phyloP scores from a whole-genome alignment of 2,888 invertebrate species.

The Tetragonisca angustula region DNA sequence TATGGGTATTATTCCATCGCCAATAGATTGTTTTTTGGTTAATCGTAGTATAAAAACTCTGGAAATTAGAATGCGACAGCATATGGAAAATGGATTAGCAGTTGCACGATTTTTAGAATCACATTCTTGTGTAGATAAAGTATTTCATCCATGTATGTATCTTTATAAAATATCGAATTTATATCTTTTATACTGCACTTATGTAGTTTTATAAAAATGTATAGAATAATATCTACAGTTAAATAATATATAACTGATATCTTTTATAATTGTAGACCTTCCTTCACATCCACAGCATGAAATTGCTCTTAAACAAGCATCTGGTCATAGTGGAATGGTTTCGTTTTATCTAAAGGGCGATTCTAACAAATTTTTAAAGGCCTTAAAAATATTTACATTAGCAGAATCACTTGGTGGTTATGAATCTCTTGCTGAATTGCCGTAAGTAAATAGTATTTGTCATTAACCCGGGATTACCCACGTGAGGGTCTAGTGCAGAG shows the following conservation, averaged over 20 bases:
- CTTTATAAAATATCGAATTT: constrained; percentile 3
- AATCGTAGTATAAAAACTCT: constrained; percentile 97
- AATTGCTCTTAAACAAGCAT: constrained; percentile 91
- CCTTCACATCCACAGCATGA: constrained; percentile 94
- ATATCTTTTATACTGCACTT: constrained; percentile 6
- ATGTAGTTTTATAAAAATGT: not conserved
- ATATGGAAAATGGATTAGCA: constrained; percentile 90
- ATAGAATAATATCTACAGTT: not conserved
- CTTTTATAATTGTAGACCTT: constrained; percentile 85
- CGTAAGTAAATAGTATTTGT: constrained; percentile 87
- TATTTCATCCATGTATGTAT: constrained; percentile 91
- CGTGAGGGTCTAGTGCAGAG: too few species aligned
- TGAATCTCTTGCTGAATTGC: constrained; percentile 97
- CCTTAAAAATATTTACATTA: constrained; percentile 92
- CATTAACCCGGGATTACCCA: too few species aligned
- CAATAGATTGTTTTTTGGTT: constrained; percentile 97
- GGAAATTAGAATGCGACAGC: constrained; percentile 95
- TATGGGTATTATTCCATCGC: constrained; percentile 96
- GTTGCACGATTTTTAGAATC: constrained; percentile 93
- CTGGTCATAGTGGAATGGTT: constrained; percentile 96
- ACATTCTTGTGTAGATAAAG: constrained; percentile 92
- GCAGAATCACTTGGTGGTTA: constrained; percentile 98
- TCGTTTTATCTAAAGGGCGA: constrained; percentile 95
- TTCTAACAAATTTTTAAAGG: constrained; percentile 89
- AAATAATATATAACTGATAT: not conserved